Base-by-base conservation (phyloP, 1,140 invertebrate species). In the Bursaphelenchus mucronatus region DNA sequence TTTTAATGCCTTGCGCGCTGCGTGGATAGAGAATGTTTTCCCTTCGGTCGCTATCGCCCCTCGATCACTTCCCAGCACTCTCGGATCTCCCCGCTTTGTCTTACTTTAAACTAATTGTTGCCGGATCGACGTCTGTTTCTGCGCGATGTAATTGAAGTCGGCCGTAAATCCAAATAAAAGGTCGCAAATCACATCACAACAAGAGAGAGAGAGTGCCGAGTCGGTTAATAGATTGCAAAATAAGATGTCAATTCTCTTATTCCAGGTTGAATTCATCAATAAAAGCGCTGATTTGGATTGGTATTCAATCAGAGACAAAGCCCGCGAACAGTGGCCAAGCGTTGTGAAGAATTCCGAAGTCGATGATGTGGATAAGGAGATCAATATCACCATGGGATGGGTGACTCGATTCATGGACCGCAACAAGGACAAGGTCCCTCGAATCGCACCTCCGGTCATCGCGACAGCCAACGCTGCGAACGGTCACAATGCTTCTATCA, bases 351-450 rank as follows among this genome's bases (percentile, higher is more conserved):
- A 41, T 30, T 47, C 39, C 43, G 68, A 63, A n/a, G 9, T 5
- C 21, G 72, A 70, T n/a, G 71, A 66, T 8, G 19, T 8, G 8
- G 68, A 72, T 3, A 17, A n/a, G 9, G 73, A 73, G 15, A 76
- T 73, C 67, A 69, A 76, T 15, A 71, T 75, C 40, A 76, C 73
- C 4, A 73, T 73, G 71, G 71, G 72, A 44, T 13, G 30, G 13
- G 15, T n/a, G 8, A 57, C 49, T 39, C 13, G 50, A 10, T 72
- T 74, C 30, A 69, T 73, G 73, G 52, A 64, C 1, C 73, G 71
- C 2, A 66, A 61, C 40, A 61, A 73, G 51, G 13, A 66, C 10
- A 66, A 50, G 9, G 63, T 76, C 17, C 69, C 68, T n/a, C 66
- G 66, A 17, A 66, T 73, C 50, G 52, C 71, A 7, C 71, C 71